These are phyloP conservation scores for Trichechus manatus DNA, from an alignment of 2,113 vertebrate genomes.

Conservation along the genomic window DNA sequence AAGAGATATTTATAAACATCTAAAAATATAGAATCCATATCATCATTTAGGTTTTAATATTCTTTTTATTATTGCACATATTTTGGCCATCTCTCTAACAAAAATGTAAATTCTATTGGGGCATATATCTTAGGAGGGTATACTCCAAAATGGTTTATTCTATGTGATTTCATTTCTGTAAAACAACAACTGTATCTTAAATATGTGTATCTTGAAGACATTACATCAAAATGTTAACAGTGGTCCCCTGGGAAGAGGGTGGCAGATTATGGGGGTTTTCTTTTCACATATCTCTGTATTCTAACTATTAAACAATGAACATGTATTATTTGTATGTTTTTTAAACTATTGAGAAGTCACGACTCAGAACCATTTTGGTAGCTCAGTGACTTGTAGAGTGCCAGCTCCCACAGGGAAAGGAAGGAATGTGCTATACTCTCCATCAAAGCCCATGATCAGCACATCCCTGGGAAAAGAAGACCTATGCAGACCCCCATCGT, in stretches of 20 bases:
- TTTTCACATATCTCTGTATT: background rate
- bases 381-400: background rate
- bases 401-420: background rate
- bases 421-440: background rate
- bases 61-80: background rate
- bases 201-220: background rate
- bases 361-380: background rate
- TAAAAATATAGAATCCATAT: background rate
- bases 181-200: background rate
- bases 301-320: background rate
- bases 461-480: background rate
- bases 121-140: background rate
- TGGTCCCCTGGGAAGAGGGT: background rate
- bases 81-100: background rate
- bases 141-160: background rate
- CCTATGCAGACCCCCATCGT: background rate
- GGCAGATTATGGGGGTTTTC: background rate
- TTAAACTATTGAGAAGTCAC: conserved; percentile 33
- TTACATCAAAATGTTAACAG: background rate
- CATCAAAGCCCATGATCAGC: background rate
- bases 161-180: background rate
- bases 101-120: background rate
- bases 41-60: conserved; percentile 14
- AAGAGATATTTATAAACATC: background rate
- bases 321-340: conserved; percentile 1